These are phyloP conservation scores for Halcyon malimbica DNA, from an alignment of 2,113 vertebrate species.

Conservation along the genomic window DNA sequence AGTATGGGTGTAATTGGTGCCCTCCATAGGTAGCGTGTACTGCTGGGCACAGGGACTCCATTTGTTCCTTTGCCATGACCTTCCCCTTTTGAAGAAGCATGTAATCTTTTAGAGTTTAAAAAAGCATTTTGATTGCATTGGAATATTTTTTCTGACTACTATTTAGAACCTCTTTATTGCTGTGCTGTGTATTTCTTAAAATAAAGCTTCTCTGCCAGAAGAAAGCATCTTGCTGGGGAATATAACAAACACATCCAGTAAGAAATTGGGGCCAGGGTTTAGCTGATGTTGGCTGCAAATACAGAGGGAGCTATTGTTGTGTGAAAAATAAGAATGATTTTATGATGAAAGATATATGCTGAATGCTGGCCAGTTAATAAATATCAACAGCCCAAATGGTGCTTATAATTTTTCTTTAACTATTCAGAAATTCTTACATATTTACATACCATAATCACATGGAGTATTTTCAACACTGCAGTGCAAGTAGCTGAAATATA, in stretches of 20 bases:
- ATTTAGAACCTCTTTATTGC: conserved; percentile 52
- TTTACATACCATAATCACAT: not conserved
- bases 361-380: conserved; percentile 36
- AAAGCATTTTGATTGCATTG: conserved; percentile 21
- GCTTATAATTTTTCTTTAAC: not conserved
- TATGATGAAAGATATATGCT: not conserved
- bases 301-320: conserved; percentile 5
- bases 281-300: conserved; percentile 18
- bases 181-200: conserved; percentile 52
- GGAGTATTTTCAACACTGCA: not conserved
- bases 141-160: conserved; percentile 3
- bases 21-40: not conserved
- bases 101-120: not conserved
- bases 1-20: not conserved
- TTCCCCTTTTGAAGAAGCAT: not conserved
- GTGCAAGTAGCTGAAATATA: not conserved
- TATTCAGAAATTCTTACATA: not conserved
- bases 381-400: not conserved
- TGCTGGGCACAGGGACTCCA: not conserved
- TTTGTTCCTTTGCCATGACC: not conserved
- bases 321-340: conserved; percentile 26
- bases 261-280: not conserved
- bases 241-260: conserved; percentile 11
- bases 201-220: conserved; percentile 34
- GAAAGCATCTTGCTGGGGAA: conserved; percentile 22